Conservation (phyloP, 2,113 vertebrate genomes). For the Erythrolamprus reginae region DNA sequence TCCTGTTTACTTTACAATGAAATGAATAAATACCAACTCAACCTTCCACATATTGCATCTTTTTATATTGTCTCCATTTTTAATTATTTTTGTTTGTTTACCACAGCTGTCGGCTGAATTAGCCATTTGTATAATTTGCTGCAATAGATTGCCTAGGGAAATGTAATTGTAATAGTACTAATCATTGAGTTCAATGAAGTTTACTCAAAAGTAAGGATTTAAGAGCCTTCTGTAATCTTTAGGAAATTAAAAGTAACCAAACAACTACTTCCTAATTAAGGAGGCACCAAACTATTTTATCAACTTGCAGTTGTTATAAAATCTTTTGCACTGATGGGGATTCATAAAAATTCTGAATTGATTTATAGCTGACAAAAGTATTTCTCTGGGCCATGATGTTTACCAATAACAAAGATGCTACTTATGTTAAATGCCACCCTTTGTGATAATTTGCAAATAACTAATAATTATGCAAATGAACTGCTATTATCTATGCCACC, state of each 20-base stretch:
- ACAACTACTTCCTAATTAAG: not conserved
- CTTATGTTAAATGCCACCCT: not conserved
- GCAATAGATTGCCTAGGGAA: not conserved
- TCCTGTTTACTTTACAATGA: not conserved
- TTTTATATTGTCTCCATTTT: not conserved
- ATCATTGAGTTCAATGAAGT: not conserved
- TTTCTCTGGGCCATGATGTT: not conserved
- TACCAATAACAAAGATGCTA: not conserved
- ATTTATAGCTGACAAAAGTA: not conserved
- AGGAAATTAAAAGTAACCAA: not conserved
- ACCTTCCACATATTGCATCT: not conserved
- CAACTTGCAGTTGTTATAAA: not conserved
- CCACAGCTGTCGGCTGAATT: too few relatives aligned
- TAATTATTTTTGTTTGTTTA: not conserved
- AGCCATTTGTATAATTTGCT: not conserved
- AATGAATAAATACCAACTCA: not conserved
- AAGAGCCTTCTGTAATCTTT: not conserved
- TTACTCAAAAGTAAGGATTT: conserved; percentile 4
- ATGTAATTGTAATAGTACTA: conserved; percentile 1
- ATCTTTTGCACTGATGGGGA: not conserved
- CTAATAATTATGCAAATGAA: not conserved
- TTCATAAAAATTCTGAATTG: not conserved
- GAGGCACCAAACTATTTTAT: not conserved
- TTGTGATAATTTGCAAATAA: not conserved
- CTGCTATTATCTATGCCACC: not conserved